These are phyloP conservation scores for Apodemia hepburni DNA, from an alignment of 2,888 invertebrate species.

Conservation along the genomic window DNA sequence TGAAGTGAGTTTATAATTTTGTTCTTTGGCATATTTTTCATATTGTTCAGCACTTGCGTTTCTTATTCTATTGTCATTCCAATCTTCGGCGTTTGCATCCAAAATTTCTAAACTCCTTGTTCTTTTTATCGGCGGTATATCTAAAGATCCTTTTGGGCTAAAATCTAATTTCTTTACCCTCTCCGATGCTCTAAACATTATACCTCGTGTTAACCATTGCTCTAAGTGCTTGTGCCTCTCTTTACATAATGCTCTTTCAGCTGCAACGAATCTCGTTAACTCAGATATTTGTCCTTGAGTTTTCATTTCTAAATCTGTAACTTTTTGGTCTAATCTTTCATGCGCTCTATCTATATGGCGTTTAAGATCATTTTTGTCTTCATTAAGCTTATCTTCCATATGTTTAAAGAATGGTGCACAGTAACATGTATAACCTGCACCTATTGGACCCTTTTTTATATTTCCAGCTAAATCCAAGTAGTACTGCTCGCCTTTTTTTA, in stretches of 20 bases:
- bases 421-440: conserved; percentile 94
- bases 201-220: conserved; percentile 84
- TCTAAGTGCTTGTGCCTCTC: conserved; percentile 84
- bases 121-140: conserved; percentile 81
- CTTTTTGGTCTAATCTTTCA: conserved; percentile 88
- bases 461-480: conserved; percentile 96
- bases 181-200: conserved; percentile 79
- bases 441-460: conserved; percentile 96
- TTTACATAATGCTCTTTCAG: conserved; percentile 81
- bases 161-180: conserved; percentile 66
- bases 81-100: conserved; percentile 69
- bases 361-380: conserved; percentile 89
- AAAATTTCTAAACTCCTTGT: conserved; percentile 87
- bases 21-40: conserved; percentile 63
- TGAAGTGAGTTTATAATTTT: conserved; percentile 65
- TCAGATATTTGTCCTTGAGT: conserved; percentile 87
- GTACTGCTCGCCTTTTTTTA: conserved; percentile 94
- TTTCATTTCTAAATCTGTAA: conserved; percentile 87
- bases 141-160: conserved; percentile 74
- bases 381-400: conserved; percentile 90
- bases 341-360: conserved; percentile 89
- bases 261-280: conserved; percentile 83
- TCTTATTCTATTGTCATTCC: conserved; percentile 62
- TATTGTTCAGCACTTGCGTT: conserved; percentile 55
- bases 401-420: conserved; percentile 95